Base-by-base conservation (phyloP, 1,140 invertebrate genomes). In the Drosophila parabipectinata region DNA sequence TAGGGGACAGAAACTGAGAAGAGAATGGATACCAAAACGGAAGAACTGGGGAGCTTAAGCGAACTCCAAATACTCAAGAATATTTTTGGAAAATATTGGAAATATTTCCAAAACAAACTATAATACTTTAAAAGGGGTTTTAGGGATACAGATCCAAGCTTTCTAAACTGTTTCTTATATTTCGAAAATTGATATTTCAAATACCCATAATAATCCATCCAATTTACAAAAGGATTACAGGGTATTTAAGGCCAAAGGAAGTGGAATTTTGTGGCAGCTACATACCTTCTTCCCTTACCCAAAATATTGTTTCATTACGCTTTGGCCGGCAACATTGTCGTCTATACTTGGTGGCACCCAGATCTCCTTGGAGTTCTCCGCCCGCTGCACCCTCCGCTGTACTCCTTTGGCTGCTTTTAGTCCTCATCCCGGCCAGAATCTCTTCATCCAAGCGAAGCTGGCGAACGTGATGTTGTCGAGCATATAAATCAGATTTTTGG, bases 401-500 rank as follows among this genome's bases (percentile, higher is more conserved):
- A 30, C 21, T 50, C 14, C 45, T 53, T 24, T 28, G 30, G 10
- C 37, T 21, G 28, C 15, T 39, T 57, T 74, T 68, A 28, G 34
- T 61, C 14, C 60, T 57, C 63, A 64, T 44, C 59, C 60, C 18
- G 37, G 12, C 18, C 53, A 41, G 72, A 50, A 63, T 71, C 56
- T 63, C 69, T 61, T 73, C 64, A 62, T 72, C 72, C 59, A 21
- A 50, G 59, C 30, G 54, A 61, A 53, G 48, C 48, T 56, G 45
- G 54, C 24, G 56, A 60, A 85, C 81, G 81, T 77, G 73, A 85
- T 79, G 81, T 87, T 83, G 72, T 64, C 74, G 66, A 72, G 82
- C 82, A 88, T 87, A 87, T 87, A 87, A 87, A 87, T 87, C 82
- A 87, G 82, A 87, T 87, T 87, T 87, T 82, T 59, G 60, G 56